Evolutionary conservation across 2,888 invertebrate species (phyloP), one percentile per base, ranked within the genome.

Genomic region (Tanytarsus gracilentus): DNA sequence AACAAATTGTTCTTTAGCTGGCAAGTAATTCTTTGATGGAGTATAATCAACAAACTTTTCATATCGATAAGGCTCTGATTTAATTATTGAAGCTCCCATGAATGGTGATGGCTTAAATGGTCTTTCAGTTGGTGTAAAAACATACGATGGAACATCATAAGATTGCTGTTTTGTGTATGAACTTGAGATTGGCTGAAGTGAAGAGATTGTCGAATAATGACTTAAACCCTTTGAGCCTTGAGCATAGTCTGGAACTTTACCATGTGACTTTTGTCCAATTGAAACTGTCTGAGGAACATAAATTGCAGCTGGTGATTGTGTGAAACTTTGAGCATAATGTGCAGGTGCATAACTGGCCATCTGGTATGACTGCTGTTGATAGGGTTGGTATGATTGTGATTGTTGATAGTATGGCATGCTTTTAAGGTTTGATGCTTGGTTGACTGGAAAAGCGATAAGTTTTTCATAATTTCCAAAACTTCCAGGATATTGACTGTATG

Each of bases 101-200:
- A 21, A 58, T 21, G 48, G 21, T 27, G 58, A 58, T 3, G 58
- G 29, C 21, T 58, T 58, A 48, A 58, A 58, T 48, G 58, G 58
- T 7, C 48, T 16, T 48, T 58, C 58, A 14, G 58, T 58, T 58
- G 44, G 58, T 40, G 58, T 29, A 26, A 23, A 49, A 8, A 21
- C 16, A 21, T 58, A 40, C n/a, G 16, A 5, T 25, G 56, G 56
- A n/a, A 16, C 21, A 16, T 27, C 40, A 26, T 56, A 56, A 33
- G 18, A n/a, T 9, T 27, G 8, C 18, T 52, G 52, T 14, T 53
- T 53, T 23, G 29, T 21, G n/a, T 53, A 53, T 11, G 14, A 9
- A 4, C 21, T 18, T 33, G 21, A 36, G 21, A 18, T 51, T 27
- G 5, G 16, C 27, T 23, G 53, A 11, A 21, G 23, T 3, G 23